phyloP scores from a whole-genome alignment of 2,888 invertebrate species.

The Philopedon plagiatum region DNA sequence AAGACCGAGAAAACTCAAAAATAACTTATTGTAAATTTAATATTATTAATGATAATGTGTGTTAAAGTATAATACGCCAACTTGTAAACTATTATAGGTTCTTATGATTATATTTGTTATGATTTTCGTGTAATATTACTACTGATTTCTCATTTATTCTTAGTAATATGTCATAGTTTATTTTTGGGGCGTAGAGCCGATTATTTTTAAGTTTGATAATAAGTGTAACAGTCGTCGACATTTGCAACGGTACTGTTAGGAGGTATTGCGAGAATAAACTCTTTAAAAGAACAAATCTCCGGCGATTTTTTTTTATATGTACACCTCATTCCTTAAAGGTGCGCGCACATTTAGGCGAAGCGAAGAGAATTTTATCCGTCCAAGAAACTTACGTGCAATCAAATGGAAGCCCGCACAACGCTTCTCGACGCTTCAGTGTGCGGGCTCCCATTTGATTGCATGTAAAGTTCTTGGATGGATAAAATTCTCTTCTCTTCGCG shows the following conservation, averaged over 20 bases:
- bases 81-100: slow-evolving; percentile 44
- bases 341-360: no score
- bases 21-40: slow-evolving; percentile 30
- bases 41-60: slow-evolving; percentile 34
- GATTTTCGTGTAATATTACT: slow-evolving; percentile 35
- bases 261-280: slow-evolving; percentile 21
- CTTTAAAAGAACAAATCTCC: neutral
- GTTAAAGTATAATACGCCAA: slow-evolving; percentile 43
- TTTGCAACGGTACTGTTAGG: slow-evolving; percentile 11
- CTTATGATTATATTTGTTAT: slow-evolving; percentile 33
- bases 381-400: no score
- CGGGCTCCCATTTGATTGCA: no score
- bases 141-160: slow-evolving; percentile 47
- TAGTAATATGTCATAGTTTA: slow-evolving; percentile 42
- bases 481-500: no score
- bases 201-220: slow-evolving; percentile 45
- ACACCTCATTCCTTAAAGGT: neutral
- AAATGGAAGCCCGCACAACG: no score
- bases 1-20: slow-evolving; percentile 12
- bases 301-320: neutral
- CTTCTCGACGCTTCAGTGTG: no score
- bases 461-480: no score
- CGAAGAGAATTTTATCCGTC: no score
- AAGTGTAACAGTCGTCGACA: slow-evolving; percentile 29
- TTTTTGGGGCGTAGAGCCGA: slow-evolving; percentile 34